Percentiles rank a stretch among this genome's conserved stretches.
Evolutionary conservation across 2,888 invertebrate species (phyloP).

Genomic region (Drosophila stalkeri): DNA sequence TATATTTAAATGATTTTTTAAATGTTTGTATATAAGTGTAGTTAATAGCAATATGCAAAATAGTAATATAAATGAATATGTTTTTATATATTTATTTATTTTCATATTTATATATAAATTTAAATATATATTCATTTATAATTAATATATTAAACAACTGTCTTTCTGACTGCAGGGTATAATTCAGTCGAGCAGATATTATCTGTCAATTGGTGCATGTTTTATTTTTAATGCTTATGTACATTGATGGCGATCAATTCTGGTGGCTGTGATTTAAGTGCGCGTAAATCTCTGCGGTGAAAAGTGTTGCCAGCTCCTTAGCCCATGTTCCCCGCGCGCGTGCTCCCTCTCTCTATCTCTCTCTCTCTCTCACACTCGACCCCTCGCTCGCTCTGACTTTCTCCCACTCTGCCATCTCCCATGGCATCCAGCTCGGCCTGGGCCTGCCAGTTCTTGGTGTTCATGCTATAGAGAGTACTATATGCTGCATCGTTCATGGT

Average conservation of each 20-base stretch:
- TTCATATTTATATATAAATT: too few relatives aligned
- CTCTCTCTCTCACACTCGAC: not conserved
- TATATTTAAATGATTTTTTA: too few relatives aligned
- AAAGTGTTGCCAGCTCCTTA: conserved; percentile 56
- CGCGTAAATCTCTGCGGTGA: conserved; percentile 78
- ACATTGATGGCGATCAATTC: conserved; percentile 76
- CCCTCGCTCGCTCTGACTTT: not conserved
- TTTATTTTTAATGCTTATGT: conserved; percentile 32
- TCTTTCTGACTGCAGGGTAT: not conserved
- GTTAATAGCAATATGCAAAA: too few relatives aligned
- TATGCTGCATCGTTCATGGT: conserved; percentile 64
- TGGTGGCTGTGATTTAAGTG: conserved; percentile 75
- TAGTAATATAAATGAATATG: too few relatives aligned
- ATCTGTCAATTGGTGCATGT: not conserved
- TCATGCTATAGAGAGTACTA: conserved; percentile 14
- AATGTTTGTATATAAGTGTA: too few relatives aligned
- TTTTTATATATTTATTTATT: too few relatives aligned
- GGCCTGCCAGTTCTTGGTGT: conserved; percentile 6
- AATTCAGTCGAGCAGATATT: not conserved
- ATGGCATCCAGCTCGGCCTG: not conserved
- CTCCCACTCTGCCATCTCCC: not conserved
- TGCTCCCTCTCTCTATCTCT: not conserved
- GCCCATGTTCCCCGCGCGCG: not conserved
- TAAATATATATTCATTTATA: too few relatives aligned
- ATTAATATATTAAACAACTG: not conserved